phyloP scores from a whole-genome alignment of 2,888 invertebrate genomes.

The Amaurobius ferox region DNA sequence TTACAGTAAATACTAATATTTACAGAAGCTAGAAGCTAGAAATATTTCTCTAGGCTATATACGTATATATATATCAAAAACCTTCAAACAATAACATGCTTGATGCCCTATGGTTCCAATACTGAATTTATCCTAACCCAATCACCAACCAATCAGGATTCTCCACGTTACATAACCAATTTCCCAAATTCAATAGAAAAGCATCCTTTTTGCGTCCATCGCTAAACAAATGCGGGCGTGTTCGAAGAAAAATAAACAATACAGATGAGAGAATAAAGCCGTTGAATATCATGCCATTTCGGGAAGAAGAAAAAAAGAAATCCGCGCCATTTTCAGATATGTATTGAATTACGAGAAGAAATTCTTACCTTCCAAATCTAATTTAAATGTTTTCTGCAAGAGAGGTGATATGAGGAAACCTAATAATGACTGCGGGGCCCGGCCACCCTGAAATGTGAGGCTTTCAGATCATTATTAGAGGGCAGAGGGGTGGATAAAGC shows the following conservation, averaged over 20 bases:
- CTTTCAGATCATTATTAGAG: not conserved
- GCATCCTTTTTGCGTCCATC: no score
- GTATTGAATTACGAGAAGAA: not conserved
- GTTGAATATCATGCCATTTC: not conserved
- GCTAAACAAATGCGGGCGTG: not conserved
- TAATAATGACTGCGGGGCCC: not conserved
- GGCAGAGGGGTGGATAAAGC: constrained; percentile 1
- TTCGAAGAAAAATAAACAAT: not conserved
- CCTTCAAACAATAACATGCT: no score
- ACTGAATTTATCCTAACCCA: not conserved
- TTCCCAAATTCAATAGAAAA: no score
- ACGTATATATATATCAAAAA: no score
- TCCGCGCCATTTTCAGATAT: not conserved
- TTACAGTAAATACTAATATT: no score
- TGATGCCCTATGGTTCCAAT: no score
- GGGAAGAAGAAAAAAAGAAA: not conserved
- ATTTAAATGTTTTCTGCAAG: constrained; percentile 1
- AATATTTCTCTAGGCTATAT: no score
- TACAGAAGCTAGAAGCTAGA: no score
- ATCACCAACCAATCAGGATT: not conserved
- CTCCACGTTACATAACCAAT: not conserved
- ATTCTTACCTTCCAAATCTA: constrained; percentile 1
- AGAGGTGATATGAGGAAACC: not conserved
- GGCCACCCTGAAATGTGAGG: not conserved
- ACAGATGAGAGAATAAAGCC: not conserved